Base-by-base conservation (phyloP, 2,797 vertebrate species). In the Lophura swinhoii region DNA sequence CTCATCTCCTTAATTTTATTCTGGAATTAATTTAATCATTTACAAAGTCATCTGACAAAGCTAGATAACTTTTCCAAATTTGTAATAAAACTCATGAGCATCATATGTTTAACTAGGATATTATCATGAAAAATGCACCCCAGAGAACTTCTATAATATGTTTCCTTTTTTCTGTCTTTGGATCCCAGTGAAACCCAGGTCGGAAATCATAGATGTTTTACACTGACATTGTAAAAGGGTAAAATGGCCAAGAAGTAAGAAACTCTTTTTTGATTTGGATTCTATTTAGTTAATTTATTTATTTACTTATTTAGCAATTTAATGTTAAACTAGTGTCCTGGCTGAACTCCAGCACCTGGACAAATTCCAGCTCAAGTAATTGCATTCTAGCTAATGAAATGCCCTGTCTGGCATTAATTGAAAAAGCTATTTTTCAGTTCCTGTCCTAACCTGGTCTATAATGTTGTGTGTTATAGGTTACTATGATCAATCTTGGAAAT, bases 361-460 rank as follows among this genome's bases (percentile, higher is more conserved):
- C 6, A 74, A 85, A 75, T 76, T 95, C 82, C 91, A 94, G 39
- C 60, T 83, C 64, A 92, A 94, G 53, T 96, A 93, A 92, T 93
- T 94, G 26, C 72, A 84, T 82, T 28, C 43, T 72, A 62, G 80
- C 76, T 64, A 95, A 91, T 89, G 68, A 92, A 93, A 94, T 83
- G 93, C 23, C 16, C 39, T 88, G 59, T 82, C 17, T 94, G 89
- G 29, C 67, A 73, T 89, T 95, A 96, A 95, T 84, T 92, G 85
- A 73, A 82, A 88, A 81, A 78, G 23, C 68, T 88, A 26, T 92
- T 95, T 48, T 91, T 95, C 80, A 84, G 14, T 76, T 93, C 37
- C 64, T 90, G 53, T 90, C 76, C 53, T 86, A 67, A 76, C 44
- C 22, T 77, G 24, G 33, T 86, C 76, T 90, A 41, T 74, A 88